Evolutionary conservation across 2,888 invertebrate species (phyloP).

Genomic region (Ptychoptera albimana): DNA sequence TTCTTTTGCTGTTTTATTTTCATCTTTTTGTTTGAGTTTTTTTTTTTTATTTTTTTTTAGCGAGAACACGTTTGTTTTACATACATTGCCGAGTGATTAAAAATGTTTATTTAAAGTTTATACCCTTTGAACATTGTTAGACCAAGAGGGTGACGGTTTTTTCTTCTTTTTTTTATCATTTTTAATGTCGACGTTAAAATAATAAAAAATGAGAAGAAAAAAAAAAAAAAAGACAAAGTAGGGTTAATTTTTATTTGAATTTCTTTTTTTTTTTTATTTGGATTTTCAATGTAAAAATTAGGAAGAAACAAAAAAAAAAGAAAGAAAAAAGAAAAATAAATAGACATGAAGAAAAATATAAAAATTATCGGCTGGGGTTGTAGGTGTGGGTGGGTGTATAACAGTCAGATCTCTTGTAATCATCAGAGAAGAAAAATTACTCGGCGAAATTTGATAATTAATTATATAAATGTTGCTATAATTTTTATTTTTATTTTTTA

Average conservation of each 20-base stretch:
- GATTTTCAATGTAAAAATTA: not conserved
- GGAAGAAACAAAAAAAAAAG: no score
- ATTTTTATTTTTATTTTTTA: not conserved
- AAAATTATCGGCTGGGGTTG: not conserved
- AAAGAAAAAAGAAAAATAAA: no score
- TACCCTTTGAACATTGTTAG: constrained; percentile 7
- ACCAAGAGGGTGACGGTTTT: constrained; percentile 1
- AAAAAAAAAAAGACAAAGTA: not conserved
- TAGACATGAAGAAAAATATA: no score
- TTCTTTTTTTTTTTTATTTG: not conserved
- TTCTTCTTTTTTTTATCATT: not conserved
- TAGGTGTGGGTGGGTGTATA: not conserved
- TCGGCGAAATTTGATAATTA: constrained; percentile 4
- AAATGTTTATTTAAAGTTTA: constrained; percentile 16
- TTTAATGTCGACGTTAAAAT: constrained; percentile 4
- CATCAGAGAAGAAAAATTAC: constrained; percentile 1
- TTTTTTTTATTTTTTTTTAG: not conserved
- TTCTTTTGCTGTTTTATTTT: constrained; percentile 4
- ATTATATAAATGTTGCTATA: not conserved
- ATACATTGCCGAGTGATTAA: constrained; percentile 14
- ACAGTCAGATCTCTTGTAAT: not conserved
- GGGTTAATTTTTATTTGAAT: not conserved
- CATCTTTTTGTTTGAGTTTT: constrained; percentile 5
- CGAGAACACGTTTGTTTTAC: not conserved
- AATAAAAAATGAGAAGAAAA: not conserved